These are phyloP conservation scores for Macrosteles quadrilineatus DNA, from an alignment of 1,140 invertebrate species.

Conservation along the genomic window DNA sequence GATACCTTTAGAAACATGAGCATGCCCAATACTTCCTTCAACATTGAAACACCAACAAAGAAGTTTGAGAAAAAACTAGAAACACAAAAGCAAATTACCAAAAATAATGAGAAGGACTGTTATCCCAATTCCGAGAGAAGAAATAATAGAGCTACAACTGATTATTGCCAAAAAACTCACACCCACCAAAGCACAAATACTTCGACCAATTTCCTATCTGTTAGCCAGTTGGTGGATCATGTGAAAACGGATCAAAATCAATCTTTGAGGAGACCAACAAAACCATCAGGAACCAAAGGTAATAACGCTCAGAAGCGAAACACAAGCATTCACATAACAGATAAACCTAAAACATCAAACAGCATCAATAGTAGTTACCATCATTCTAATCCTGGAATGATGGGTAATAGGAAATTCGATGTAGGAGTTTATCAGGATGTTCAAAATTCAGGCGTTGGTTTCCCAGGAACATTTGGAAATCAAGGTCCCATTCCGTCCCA, in stretches of 20 bases:
- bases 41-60: slow-evolving; percentile 4
- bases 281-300: background rate
- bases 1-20: slow-evolving; percentile 23
- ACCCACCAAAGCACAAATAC: slow-evolving; percentile 30
- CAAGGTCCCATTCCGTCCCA: slow-evolving; percentile 2
- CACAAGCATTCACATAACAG: background rate
- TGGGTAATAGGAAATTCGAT: background rate
- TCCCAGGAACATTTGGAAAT: background rate
- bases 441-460: background rate
- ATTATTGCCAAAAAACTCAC: slow-evolving; percentile 35
- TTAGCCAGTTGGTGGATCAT: slow-evolving; percentile 65
- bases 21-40: slow-evolving; percentile 3
- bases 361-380: background rate
- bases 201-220: slow-evolving; percentile 57
- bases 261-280: slow-evolving; percentile 30
- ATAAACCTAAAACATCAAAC: background rate
- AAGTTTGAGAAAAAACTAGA: slow-evolving; percentile 15
- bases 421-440: background rate
- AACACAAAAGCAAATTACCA: background rate
- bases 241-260: slow-evolving; percentile 54
- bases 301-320: background rate
- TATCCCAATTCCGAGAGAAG: background rate
- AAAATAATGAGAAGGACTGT: background rate
- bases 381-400: background rate
- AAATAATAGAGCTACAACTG: slow-evolving; percentile 8